Evolutionary conservation across 2,113 vertebrate species (phyloP).

Genomic region (Pseudorasbora parva): DNA sequence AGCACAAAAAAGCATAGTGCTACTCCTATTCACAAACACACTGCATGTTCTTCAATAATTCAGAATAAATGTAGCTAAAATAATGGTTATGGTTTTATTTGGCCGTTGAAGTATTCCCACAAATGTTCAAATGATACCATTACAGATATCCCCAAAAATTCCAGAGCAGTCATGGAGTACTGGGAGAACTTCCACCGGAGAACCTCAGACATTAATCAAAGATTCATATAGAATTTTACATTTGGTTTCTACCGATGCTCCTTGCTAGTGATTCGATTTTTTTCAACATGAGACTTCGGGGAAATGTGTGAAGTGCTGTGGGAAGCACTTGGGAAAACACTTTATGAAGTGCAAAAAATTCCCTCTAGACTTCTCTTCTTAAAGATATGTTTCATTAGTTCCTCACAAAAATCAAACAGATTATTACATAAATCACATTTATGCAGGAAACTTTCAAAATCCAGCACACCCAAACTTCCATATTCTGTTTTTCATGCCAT

Average conservation of each 20-base stretch:
- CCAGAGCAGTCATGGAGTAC: neutral
- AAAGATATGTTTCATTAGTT: slow-evolving; percentile 7
- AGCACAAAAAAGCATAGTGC: neutral
- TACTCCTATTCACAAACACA: neutral
- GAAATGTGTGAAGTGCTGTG: neutral
- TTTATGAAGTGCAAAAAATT: slow-evolving; percentile 22
- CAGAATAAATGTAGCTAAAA: neutral
- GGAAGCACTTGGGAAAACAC: slow-evolving; percentile 3
- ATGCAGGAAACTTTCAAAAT: neutral
- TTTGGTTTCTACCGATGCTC: neutral
- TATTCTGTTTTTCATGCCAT: neutral
- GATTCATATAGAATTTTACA: slow-evolving; percentile 27
- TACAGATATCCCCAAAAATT: neutral
- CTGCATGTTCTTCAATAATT: neutral
- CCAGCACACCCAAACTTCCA: neutral
- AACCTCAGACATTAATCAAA: neutral
- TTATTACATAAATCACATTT: slow-evolving; percentile 16
- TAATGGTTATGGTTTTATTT: neutral
- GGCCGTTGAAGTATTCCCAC: neutral
- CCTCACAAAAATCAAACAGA: slow-evolving; percentile 25
- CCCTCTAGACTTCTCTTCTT: neutral
- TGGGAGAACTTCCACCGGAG: neutral
- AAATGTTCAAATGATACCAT: neutral
- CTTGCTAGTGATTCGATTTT: neutral
- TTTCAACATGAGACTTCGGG: neutral